A percentile compares a stretch with the other conserved stretches of the same genome.
Conservation (phyloP, 2,797 vertebrate genomes). For the Scolopax bukidnonensis region DNA sequence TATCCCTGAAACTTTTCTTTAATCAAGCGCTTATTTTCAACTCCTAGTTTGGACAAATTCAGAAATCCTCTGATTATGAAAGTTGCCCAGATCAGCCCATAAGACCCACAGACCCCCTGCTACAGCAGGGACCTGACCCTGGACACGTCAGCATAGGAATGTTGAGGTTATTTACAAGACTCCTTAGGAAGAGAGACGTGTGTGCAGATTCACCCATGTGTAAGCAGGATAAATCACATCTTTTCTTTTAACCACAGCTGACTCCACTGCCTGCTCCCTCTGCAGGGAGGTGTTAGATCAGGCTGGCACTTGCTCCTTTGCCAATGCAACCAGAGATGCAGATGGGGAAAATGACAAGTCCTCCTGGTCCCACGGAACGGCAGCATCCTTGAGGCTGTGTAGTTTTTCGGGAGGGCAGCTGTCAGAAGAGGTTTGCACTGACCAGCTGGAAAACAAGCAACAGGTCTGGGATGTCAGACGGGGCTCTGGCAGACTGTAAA, state of each 20-base stretch:
- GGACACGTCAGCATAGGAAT: neutral
- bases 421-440: neutral
- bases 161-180: neutral
- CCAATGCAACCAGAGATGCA: neutral
- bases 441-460: neutral
- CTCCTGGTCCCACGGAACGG: neutral
- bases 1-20: neutral
- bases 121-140: neutral
- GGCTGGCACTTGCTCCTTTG: neutral
- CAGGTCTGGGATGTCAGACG: neutral
- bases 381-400: neutral
- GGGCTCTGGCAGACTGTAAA: neutral
- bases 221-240: neutral
- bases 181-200: neutral
- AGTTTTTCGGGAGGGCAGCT: neutral
- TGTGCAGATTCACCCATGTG: neutral
- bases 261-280: neutral
- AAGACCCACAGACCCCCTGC: neutral
- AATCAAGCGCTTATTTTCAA: neutral
- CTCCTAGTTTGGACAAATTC: neutral
- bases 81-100: neutral
- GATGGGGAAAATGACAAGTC: fast-evolving
- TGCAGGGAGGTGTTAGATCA: neutral
- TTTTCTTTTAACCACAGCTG: fast-evolving
- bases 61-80: fast-evolving